Conservation (phyloP, 2,797 vertebrate genomes). For the Pogoniulus pusillus region DNA sequence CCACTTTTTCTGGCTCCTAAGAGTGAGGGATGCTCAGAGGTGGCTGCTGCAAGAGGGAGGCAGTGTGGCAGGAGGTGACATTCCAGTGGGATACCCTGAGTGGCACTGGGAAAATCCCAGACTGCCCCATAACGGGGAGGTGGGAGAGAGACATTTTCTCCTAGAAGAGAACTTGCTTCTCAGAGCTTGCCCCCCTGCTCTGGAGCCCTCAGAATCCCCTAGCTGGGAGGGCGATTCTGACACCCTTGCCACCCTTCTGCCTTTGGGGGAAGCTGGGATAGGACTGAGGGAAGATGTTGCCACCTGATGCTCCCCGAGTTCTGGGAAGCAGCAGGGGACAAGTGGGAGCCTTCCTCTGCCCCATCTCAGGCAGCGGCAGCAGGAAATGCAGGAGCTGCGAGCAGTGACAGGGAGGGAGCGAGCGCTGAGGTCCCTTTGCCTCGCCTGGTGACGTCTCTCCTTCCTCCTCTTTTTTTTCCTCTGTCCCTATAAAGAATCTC, state of each 20-base stretch:
- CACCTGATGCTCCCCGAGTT: background rate
- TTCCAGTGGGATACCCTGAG: background rate
- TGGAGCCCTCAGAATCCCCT: accelerated
- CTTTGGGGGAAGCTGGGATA: background rate
- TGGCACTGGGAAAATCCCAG: accelerated
- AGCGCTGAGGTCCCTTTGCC: conserved; percentile 11
- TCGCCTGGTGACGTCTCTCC: conserved; percentile 67
- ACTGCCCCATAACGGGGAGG: accelerated
- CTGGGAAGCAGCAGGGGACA: background rate
- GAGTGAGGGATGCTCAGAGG: background rate
- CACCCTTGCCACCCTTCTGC: background rate
- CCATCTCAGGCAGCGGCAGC: conserved; percentile 22
- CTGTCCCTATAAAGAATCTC: conserved; percentile 71
- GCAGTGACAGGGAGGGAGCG: conserved; percentile 8
- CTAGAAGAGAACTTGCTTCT: background rate
- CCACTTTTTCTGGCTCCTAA: background rate
- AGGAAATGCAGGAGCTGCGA: conserved; percentile 44
- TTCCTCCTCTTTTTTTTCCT: conserved; percentile 57
- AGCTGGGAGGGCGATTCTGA: background rate
- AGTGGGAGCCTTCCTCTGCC: background rate
- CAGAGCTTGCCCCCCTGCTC: accelerated
- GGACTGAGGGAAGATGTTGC: background rate
- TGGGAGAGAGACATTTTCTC: accelerated
- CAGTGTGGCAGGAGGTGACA: background rate
- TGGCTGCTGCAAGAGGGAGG: background rate